Percentiles rank a stretch among this genome's conserved stretches.
Evolutionary conservation across 2,113 vertebrate species (phyloP).

Genomic region (Cariama cristata): DNA sequence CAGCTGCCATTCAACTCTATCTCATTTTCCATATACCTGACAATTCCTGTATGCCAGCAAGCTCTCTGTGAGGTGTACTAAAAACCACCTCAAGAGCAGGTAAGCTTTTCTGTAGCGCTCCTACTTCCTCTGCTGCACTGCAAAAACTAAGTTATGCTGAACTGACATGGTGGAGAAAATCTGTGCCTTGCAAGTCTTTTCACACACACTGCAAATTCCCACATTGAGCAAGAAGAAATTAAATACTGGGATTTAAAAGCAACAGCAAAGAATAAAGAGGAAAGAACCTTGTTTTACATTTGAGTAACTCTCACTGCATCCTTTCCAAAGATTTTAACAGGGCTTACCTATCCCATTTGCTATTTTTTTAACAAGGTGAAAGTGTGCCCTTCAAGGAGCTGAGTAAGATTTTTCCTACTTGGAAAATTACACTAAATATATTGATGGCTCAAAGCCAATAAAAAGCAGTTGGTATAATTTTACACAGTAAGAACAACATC

Average conservation of each 20-base stretch:
- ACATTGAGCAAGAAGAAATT: not conserved
- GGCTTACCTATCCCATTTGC: not conserved
- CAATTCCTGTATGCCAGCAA: not conserved
- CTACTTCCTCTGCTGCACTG: not conserved
- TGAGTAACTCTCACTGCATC: not conserved
- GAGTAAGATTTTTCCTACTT: not conserved
- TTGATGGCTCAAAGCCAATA: not conserved
- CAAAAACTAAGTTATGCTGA: not conserved
- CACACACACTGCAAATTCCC: not conserved
- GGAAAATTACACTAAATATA: not conserved
- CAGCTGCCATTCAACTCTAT: not conserved
- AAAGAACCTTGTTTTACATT: not conserved
- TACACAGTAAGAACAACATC: not conserved
- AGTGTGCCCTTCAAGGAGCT: not conserved
- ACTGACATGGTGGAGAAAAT: not conserved
- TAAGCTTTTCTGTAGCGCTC: not conserved
- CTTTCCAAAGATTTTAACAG: not conserved
- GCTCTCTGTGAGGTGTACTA: not conserved
- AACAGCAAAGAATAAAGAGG: not conserved
- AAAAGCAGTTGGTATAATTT: not conserved
- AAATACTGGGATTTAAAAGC: not conserved
- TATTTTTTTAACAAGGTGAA: not conserved
- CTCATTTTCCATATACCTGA: not conserved
- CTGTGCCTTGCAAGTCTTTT: not conserved
- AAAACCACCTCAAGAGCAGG: not conserved